Base-by-base conservation (phyloP, 2,113 vertebrate genomes). In the Pseudolaguvia tuberculata region DNA sequence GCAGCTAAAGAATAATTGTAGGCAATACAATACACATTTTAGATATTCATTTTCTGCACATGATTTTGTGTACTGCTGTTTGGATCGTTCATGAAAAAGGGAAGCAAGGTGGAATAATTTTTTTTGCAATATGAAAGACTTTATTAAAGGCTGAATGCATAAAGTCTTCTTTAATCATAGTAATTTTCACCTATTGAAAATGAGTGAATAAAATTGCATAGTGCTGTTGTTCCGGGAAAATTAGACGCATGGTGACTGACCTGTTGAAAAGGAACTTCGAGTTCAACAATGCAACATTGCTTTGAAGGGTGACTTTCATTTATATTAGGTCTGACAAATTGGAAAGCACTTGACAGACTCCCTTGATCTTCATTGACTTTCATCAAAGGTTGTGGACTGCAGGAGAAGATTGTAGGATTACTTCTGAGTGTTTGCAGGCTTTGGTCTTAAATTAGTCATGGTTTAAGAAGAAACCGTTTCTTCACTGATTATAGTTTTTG, bases 351-450 rank as follows among this genome's bases (percentile, higher is more conserved):
- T 88, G 88, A 88, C 86, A 86, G 87, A 86, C 87, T 78, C 88
- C 84, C 87, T 91, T 91, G 87, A 91, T 90, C 88, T 90, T 85
- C 77, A 81, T 81, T 86, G 89, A 89, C 88, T 89, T 89, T 89
- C 87, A 90, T 91, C 89, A 90, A 87, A 88, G 88, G 84, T 85
- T 88, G 68, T 77, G 81, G 81, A 86, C 85, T 86, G 83, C 80
- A 84, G 81, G 75, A 82, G 78, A 82, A 87, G 88, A 89, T 86
- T 84, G 84, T 82, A 10, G 86, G 88, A 90, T 91, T 91, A 88
- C 86, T 88, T 81, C 78, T 73, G 83, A 87, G 87, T 86, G 86
- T 90, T 87, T 88, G 86, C 80, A 77, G 84, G 85, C 88, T 89
- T 89, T 89, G 83, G 86, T 82, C 84, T 83, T 84, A 85, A 90